A percentile compares a stretch with the other conserved stretches of the same genome.
Conservation (phyloP, 2,113 vertebrate genomes). For the Apus apus region DNA sequence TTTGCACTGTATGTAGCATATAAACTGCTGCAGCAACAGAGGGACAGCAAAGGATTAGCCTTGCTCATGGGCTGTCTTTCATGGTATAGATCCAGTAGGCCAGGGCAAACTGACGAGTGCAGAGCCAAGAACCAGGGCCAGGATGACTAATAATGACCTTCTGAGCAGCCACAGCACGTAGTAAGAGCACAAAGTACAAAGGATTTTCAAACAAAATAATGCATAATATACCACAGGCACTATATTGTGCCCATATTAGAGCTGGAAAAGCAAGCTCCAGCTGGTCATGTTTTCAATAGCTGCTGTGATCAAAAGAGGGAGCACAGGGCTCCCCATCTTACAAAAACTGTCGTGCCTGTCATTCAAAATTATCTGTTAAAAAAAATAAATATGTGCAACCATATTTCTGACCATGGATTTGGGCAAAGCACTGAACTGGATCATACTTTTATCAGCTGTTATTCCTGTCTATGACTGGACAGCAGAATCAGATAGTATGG, state of each 20-base stretch:
- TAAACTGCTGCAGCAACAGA: neutral
- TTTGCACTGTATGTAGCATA: neutral
- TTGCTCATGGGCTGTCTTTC: neutral
- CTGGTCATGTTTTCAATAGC: neutral
- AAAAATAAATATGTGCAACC: neutral
- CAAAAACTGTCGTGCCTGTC: neutral
- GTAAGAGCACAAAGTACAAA: neutral
- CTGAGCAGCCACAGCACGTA: neutral
- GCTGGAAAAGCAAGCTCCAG: neutral
- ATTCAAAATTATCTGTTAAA: neutral
- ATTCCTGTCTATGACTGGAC: neutral
- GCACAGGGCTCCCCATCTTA: fast-evolving
- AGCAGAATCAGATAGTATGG: neutral
- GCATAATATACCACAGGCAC: neutral
- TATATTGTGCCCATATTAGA: neutral
- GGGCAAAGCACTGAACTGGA: neutral
- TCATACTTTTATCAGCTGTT: neutral
- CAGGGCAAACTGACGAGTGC: neutral
- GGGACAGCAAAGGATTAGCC: neutral
- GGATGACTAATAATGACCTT: neutral
- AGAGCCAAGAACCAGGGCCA: neutral
- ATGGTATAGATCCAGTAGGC: neutral
- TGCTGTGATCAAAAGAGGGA: neutral
- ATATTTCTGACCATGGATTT: neutral
- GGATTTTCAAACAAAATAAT: neutral